phyloP scores from a whole-genome alignment of 2,113 vertebrate genomes.

The Xenopus tropicalis region UCB_Xtro_10.0 CM004448.2:108543501-108544000 shows the following conservation, averaged over 20 bases:
- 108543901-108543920: constrained; percentile 35
- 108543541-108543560: constrained; percentile 48
- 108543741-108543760: constrained; percentile 68
- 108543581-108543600: constrained; percentile 47
- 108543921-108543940: constrained; percentile 14
- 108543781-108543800: constrained; percentile 58
- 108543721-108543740: constrained; percentile 56
- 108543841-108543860: constrained; percentile 54
- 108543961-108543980: constrained; percentile 59
- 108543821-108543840: constrained; percentile 61
- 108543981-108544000: constrained; percentile 48
- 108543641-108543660: constrained; percentile 50
- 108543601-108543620: constrained; percentile 33
- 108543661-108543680: constrained; percentile 66
- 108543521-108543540: constrained; percentile 17
- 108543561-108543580: constrained; percentile 49
- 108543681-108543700: constrained; percentile 62
- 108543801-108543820: constrained; percentile 64
- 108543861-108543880: constrained; percentile 60
- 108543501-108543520: constrained; percentile 46
- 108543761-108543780: constrained; percentile 72
- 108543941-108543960: constrained; percentile 19
- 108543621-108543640: constrained; percentile 39
- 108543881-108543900: constrained; percentile 49
- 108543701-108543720: constrained; percentile 66